Evolutionary conservation across 2,888 invertebrate genomes (phyloP).

Genomic region (Xestia c-nigrum): DNA sequence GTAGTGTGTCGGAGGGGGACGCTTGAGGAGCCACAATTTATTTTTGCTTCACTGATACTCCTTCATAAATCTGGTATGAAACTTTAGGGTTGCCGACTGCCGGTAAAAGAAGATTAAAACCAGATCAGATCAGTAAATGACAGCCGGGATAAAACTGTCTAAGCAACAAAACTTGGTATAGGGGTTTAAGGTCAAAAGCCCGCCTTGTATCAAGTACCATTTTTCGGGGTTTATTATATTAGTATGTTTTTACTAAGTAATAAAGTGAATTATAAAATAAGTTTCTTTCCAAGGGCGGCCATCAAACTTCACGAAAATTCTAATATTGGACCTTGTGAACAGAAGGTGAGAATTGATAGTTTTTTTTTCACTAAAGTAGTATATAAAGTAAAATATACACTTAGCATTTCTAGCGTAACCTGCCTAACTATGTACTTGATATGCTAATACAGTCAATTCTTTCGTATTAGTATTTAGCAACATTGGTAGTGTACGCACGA

Average conservation of each 20-base stretch:
- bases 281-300: slow-evolving; percentile 24
- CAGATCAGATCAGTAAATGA: background rate
- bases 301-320: slow-evolving; percentile 29
- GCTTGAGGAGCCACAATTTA: too few species aligned
- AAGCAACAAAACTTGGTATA: background rate
- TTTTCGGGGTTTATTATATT: background rate
- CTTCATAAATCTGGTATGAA: background rate
- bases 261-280: slow-evolving; percentile 3
- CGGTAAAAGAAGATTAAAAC: too few species aligned
- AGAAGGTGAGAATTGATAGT: slow-evolving; percentile 14
- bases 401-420: slow-evolving; percentile 20
- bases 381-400: slow-evolving; percentile 22
- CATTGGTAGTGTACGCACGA: slow-evolving; percentile 26
- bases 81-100: background rate
- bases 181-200: background rate
- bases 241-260: slow-evolving; percentile 1
- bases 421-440: slow-evolving; percentile 27
- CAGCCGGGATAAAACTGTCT: slow-evolving; percentile 5
- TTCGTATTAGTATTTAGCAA: slow-evolving; percentile 41
- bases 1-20: too few species aligned
- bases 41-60: background rate
- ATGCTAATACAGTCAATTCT: slow-evolving; percentile 45
- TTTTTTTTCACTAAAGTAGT: slow-evolving; percentile 30
- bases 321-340: slow-evolving; percentile 21
- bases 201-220: background rate